Evolutionary conservation across 1,140 invertebrate species (phyloP).

Genomic region (Eulimnadia texana): DNA sequence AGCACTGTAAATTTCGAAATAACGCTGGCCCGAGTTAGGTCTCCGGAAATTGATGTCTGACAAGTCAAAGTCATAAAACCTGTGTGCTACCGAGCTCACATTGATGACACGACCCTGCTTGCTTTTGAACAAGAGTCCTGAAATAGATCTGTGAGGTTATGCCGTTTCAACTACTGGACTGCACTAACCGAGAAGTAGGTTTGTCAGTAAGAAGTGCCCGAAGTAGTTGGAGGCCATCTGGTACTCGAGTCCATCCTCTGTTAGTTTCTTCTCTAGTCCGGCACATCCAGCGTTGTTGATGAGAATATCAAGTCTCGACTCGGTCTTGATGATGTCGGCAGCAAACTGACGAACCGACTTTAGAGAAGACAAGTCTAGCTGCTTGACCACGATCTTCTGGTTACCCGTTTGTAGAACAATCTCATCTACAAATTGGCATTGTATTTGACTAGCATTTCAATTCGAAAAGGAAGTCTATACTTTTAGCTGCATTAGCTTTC

Average conservation of each 20-base stretch:
- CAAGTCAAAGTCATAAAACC: slow-evolving; percentile 30
- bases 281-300: slow-evolving; percentile 66
- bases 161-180: no score
- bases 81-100: slow-evolving; percentile 36
- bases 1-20: slow-evolving; percentile 21
- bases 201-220: slow-evolving; percentile 48
- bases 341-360: slow-evolving; percentile 56
- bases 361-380: slow-evolving; percentile 53
- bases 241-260: slow-evolving; percentile 64
- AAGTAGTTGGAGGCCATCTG: slow-evolving; percentile 64
- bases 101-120: slow-evolving; percentile 34
- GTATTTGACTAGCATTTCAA: no score
- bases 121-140: slow-evolving; percentile 34
- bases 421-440: slow-evolving; percentile 37
- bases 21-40: background rate
- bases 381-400: slow-evolving; percentile 42
- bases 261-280: slow-evolving; percentile 39
- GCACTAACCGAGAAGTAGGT: slow-evolving; percentile 42
- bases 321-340: slow-evolving; percentile 44
- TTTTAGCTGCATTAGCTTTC: slow-evolving; percentile 49
- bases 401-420: slow-evolving; percentile 42
- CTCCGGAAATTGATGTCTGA: slow-evolving; percentile 28
- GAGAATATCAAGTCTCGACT: slow-evolving; percentile 55
- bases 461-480: no score
- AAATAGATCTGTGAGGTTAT: background rate